Percentiles rank a stretch among this genome's conserved stretches.
Evolutionary conservation across 2,797 vertebrate genomes (phyloP).

Genomic region (Harpagifer antarcticus): DNA sequence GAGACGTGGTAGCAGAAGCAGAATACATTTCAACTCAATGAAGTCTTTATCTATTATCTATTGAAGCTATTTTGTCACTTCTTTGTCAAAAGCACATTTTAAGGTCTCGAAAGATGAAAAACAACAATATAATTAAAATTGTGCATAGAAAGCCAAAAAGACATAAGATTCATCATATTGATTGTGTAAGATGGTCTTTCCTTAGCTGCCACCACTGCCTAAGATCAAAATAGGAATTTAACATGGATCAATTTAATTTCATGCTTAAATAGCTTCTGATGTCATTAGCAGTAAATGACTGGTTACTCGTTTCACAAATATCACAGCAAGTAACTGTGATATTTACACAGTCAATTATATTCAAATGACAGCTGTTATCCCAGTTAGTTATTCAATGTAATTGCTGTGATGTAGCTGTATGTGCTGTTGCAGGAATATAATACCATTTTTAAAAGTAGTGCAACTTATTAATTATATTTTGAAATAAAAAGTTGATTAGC

Average conservation of each 20-base stretch:
- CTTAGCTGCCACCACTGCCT: neutral
- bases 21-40: neutral
- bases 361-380: neutral
- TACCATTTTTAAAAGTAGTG: neutral
- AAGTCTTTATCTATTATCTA: conserved; percentile 4
- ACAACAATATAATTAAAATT: conserved; percentile 21
- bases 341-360: neutral
- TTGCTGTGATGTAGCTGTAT: neutral
- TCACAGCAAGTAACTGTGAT: neutral
- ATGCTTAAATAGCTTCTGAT: neutral
- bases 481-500: neutral
- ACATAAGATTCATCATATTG: neutral
- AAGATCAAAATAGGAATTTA: neutral
- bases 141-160: conserved; percentile 3
- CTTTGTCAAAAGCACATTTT: conserved; percentile 33
- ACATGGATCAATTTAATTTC: neutral
- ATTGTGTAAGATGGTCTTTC: neutral
- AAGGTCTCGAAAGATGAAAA: conserved; percentile 12
- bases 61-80: conserved; percentile 23
- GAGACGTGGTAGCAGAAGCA: neutral
- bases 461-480: neutral
- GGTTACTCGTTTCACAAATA: neutral
- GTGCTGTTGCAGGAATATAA: neutral
- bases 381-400: no score
- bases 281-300: neutral